A percentile compares a stretch with the other conserved stretches of the same genome.
phyloP scores from a whole-genome alignment of 2,888 invertebrate species.

The Oeneis ivallda region DNA sequence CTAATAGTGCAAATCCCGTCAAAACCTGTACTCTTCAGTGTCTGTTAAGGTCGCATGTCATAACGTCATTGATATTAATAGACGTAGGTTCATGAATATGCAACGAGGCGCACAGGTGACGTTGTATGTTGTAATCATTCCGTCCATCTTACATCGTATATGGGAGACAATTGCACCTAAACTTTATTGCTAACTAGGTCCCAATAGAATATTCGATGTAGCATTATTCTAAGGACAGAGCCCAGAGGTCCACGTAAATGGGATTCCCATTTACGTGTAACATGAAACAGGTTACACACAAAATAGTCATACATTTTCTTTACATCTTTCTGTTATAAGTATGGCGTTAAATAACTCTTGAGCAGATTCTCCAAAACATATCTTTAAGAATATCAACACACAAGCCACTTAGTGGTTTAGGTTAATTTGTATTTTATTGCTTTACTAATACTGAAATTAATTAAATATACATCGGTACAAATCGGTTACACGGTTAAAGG shows the following conservation, averaged over 20 bases:
- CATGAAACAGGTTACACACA: slow-evolving; percentile 1
- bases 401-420: too few species aligned
- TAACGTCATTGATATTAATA: slow-evolving; percentile 10
- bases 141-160: neutral
- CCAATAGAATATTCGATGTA: slow-evolving; percentile 28
- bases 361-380: neutral
- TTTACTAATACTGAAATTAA: slow-evolving; percentile 1
- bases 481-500: slow-evolving; percentile 3
- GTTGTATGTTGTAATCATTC: neutral
- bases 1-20: too few species aligned
- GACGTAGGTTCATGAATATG: slow-evolving; percentile 8
- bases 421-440: neutral
- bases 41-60: neutral
- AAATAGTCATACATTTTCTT: neutral
- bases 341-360: too few species aligned
- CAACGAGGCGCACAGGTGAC: slow-evolving; percentile 3
- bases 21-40: too few species aligned
- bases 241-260: neutral
- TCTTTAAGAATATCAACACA: neutral
- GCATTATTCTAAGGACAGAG: slow-evolving; percentile 15
- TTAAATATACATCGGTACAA: neutral
- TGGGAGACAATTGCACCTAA: slow-evolving; percentile 14
- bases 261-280: slow-evolving; percentile 3
- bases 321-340: neutral
- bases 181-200: slow-evolving; percentile 13